These are phyloP conservation scores for Nasonia giraulti DNA, from an alignment of 1,140 invertebrate genomes.

Conservation along the genomic window DNA sequence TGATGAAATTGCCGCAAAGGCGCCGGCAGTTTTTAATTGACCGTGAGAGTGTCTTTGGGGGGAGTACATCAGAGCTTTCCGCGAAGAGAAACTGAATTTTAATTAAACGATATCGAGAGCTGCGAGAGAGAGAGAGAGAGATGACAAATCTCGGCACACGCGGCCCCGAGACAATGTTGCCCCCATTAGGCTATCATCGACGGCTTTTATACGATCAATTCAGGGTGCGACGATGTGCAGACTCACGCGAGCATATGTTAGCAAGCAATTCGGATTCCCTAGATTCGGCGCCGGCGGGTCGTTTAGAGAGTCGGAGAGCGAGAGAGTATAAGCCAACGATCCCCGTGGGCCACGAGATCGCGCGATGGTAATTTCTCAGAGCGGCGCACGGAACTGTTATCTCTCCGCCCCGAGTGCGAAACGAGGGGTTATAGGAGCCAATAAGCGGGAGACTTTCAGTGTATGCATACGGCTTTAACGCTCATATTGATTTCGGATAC, in stretches of 20 bases:
- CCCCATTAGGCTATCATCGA: constrained; percentile 6
- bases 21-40: neutral
- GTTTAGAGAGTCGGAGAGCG: constrained; percentile 1
- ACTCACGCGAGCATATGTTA: constrained; percentile 40
- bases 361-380: constrained; percentile 30
- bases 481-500: constrained; percentile 20
- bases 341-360: constrained; percentile 12
- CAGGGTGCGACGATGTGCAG: constrained; percentile 21
- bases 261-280: constrained; percentile 40
- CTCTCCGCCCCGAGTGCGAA: too few species aligned
- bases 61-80: too few species aligned
- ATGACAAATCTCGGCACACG: too few species aligned
- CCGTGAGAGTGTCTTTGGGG: too few species aligned
- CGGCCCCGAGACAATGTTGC: neutral
- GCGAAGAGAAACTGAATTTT: too few species aligned
- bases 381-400: neutral
- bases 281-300: neutral
- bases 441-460: constrained; percentile 34
- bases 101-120: too few species aligned
- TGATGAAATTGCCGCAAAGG: neutral
- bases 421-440: constrained; percentile 27
- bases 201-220: neutral
- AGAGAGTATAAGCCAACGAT: neutral
- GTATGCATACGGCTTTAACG: constrained; percentile 15
- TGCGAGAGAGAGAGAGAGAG: too few species aligned